Evolutionary conservation across 1,140 invertebrate species (phyloP), one percentile per base, ranked within the genome.

Genomic region (Mizuhopecten yessoensis): DNA sequence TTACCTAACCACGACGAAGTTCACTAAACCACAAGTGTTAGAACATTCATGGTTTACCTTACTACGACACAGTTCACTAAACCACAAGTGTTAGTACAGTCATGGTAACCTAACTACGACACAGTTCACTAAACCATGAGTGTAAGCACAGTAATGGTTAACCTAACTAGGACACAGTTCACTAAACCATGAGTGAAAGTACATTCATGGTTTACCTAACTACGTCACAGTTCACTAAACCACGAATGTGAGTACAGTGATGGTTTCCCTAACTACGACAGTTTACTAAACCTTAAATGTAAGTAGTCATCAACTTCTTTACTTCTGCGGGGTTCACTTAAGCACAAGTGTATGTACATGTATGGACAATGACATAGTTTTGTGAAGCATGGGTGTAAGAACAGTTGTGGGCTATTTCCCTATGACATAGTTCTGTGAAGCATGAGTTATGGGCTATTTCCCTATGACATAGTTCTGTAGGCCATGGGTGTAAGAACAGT

Each of bases 111-210:
- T 39, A 5, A 7, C 17, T 45, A 45, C 17, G 0, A 75, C 17
- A 75, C 57, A 75, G 57, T 29, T 75, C 57, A 75, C 57, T 75
- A 75, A 75, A n/a, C 57, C 57, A 75, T 29, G 20, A 29, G 15
- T 75, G 57, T 75, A 75, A 29, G 57, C 29, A 75, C n/a, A 75
- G 9, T n/a, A n/a, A 17, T 75, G 7, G 2, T 29, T 29, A 29
- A 99, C 96, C 0, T 29, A 92, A 99, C 99, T 0, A 96, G 98
- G 20, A 92, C 92, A 75, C 57, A 75, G 57, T 17, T 75, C 57
- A 75, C 57, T 75, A 75, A 75, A n/a, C n/a, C 57, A 75, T 29
- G 20, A 17, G 91, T 29, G 95, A 94, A 93, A 92, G 93, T 93
- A 87, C 88, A 45, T 39, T n/a, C n/a, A 45, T 87, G 29, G 20